Evolutionary conservation across 2,113 vertebrate species (phyloP), one percentile per base, ranked within the genome.

Genomic region (Anoplopoma fimbria): DNA sequence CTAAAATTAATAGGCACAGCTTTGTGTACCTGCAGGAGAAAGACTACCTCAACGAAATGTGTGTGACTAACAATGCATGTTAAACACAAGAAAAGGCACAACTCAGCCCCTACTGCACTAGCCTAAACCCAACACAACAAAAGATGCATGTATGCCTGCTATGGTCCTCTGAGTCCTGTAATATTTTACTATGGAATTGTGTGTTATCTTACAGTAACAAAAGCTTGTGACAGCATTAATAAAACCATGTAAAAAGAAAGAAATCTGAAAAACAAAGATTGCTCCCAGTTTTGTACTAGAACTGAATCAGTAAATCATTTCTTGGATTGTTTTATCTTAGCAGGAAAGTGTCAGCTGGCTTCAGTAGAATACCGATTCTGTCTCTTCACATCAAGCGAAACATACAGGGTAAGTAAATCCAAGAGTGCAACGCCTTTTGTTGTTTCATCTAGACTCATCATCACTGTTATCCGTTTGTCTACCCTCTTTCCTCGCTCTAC

Each of bases 31-130:
- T 92, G 75, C 83, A 91, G 91, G 72, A 92, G 65, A 87, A 78
- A 83, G 81, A 83, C 70, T 81, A 82, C 69, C 71, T 82, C 82
- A 87, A 83, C 78, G 87, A 86, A 92, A 83, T 77, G 77, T 75
- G 77, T 81, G 87, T 90, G 90, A 90, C 91, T 82, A 91, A 92
- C 88, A 83, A 81, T 68, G 83, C 90, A 86, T 91, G 86, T 75
- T 76, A 88, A 87, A 61, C 72, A 79, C 51, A 73, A 68, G 27
- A 71, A 84, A 71, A 87, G 36, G 49, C 65, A 47, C 49, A 64
- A 63, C 62, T 72, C 42, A 47, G 63, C 7, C 2, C 23, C 64
- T 73, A 45, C 51, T 87, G 63, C 81, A 81, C 45, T 2, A 68
- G 21, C 77, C 75, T 33, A 81, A 85, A 84, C 68, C 40, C 67